phyloP scores from a whole-genome alignment of 2,113 vertebrate genomes.

The Aegithalos caudatus region DNA sequence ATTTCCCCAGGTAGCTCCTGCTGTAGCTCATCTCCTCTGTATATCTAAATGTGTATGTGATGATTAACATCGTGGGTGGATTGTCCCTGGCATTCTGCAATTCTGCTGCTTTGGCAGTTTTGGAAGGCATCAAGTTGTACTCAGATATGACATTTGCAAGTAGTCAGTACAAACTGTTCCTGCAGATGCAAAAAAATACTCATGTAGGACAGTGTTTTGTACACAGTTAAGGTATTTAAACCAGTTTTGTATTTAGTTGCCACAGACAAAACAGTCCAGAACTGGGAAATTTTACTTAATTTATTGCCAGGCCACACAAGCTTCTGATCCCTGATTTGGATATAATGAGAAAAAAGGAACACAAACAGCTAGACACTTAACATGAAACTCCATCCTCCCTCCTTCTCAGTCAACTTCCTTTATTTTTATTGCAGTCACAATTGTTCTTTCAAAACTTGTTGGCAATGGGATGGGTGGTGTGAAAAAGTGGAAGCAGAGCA shows the following conservation, averaged over 20 bases:
- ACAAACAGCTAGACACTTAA: background rate
- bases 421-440: background rate
- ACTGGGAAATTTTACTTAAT: background rate
- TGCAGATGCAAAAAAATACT: background rate
- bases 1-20: background rate
- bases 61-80: background rate
- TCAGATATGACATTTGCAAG: background rate
- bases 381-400: background rate
- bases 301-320: background rate
- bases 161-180: background rate
- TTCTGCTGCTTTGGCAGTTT: background rate
- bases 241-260: background rate
- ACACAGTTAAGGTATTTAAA: background rate
- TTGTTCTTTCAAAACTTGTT: background rate
- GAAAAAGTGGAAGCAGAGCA: background rate
- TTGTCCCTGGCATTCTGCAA: background rate
- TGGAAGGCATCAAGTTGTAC: background rate
- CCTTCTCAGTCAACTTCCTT: background rate
- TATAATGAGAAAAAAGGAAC: background rate
- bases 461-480: accelerated
- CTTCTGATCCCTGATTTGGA: background rate
- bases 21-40: background rate
- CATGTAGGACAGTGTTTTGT: background rate
- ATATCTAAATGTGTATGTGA: background rate
- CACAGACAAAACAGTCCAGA: background rate